Percentiles rank a stretch among this genome's conserved stretches.
Conservation (phyloP, 2,888 invertebrate genomes). For the Teinopalpus imperialis region DNA sequence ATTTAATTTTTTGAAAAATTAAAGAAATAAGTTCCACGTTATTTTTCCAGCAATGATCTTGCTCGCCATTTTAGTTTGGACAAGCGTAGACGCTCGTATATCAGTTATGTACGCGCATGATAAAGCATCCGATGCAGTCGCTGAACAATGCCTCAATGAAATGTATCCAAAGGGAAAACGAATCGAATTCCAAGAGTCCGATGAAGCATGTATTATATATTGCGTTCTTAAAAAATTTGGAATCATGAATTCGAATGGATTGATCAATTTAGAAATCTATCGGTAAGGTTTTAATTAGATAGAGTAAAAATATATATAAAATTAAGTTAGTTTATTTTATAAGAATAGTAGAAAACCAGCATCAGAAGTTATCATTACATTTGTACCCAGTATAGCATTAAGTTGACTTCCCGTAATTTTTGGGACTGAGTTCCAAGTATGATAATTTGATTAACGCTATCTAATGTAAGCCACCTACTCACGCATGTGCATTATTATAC, state of each 20-base stretch:
- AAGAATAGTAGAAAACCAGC: no score
- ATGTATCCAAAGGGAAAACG: conserved; percentile 62
- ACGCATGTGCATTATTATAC: no score
- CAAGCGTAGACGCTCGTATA: conserved; percentile 46
- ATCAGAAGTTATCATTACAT: no score
- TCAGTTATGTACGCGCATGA: conserved; percentile 76
- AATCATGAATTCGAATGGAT: conserved; percentile 59
- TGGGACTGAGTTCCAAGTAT: no score
- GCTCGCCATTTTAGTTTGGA: conserved; percentile 36
- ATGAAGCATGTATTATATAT: conserved; percentile 69
- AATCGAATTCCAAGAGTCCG: conserved; percentile 62
- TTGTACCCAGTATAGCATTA: no score
- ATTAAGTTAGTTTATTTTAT: no score
- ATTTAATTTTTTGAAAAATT: no score
- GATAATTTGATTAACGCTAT: no score
- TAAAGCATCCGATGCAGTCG: conserved; percentile 57
- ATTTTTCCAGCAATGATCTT: conserved; percentile 28
- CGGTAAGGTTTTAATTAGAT: conserved; percentile 44
- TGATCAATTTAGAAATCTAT: conserved; percentile 66
- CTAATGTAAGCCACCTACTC: no score
- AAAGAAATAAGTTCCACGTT: no score
- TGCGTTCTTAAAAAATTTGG: conserved; percentile 71
- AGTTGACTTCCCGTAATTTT: no score
- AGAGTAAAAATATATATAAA: no score
- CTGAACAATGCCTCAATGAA: conserved; percentile 60